phyloP scores from a whole-genome alignment of 2,797 vertebrate genomes.

The Anguilla megastoma region DNA sequence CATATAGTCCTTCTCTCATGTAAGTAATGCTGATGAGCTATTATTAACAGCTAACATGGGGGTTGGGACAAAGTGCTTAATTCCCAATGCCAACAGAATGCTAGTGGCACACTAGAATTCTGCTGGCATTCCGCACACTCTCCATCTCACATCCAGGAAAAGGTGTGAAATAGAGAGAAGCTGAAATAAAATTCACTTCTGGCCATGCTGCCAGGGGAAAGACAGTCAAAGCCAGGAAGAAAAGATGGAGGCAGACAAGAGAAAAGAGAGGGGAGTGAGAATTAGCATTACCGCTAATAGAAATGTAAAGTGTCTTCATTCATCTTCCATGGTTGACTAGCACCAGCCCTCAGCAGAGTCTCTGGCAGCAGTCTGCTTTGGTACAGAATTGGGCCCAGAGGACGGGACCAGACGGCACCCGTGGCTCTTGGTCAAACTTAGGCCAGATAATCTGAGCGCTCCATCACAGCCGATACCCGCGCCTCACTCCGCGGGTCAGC shows the following conservation, averaged over 20 bases:
- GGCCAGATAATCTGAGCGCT: neutral
- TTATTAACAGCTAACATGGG: neutral
- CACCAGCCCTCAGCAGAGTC: neutral
- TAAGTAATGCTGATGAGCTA: conserved; percentile 5
- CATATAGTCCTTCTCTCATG: neutral
- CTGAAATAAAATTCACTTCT: neutral
- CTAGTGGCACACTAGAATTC: neutral
- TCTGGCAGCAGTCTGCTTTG: conserved; percentile 13
- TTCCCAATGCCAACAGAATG: neutral
- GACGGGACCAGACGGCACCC: neutral
- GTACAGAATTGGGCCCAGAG: neutral
- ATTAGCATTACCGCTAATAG: conserved; percentile 1
- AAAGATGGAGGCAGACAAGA: neutral
- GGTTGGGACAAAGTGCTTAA: neutral
- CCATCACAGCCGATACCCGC: neutral
- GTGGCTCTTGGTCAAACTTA: conserved; percentile 9
- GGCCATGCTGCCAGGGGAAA: conserved; percentile 16
- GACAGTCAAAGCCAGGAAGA: neutral
- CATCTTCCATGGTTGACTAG: conserved; percentile 3
- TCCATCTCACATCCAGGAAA: conserved; percentile 10
- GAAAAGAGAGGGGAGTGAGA: neutral
- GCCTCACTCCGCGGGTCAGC: neutral
- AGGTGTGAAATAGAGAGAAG: neutral
- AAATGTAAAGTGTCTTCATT: conserved; percentile 15
- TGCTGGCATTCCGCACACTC: conserved; percentile 12